These are phyloP conservation scores for Siphonodentalium dalli DNA, from an alignment of 2,888 invertebrate species.

Conservation along the genomic window DNA sequence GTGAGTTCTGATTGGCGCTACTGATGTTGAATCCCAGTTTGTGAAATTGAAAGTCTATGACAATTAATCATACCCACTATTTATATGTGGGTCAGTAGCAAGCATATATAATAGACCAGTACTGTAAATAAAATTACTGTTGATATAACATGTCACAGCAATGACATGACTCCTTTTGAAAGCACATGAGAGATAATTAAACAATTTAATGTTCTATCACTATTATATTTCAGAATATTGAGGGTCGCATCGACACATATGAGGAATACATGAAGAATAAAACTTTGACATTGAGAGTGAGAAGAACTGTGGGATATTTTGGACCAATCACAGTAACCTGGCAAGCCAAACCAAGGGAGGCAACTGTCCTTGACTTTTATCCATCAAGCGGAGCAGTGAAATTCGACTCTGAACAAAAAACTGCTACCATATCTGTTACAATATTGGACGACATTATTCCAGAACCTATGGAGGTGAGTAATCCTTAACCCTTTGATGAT, in stretches of 20 bases:
- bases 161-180: no score
- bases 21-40: no score
- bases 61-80: no score
- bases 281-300: conserved; percentile 43
- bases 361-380: conserved; percentile 48
- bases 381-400: conserved; percentile 54
- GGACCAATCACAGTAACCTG: conserved; percentile 54
- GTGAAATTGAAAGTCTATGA: no score
- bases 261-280: conserved; percentile 50
- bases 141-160: no score
- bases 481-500: not conserved
- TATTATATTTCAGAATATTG: conserved; percentile 49
- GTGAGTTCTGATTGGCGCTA: no score
- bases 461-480: conserved; percentile 56
- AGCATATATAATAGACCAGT: no score
- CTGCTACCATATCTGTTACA: conserved; percentile 44
- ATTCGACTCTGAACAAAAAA: conserved; percentile 43
- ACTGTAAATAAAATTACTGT: no score
- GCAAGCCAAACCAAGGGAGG: conserved; percentile 54
- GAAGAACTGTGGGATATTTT: conserved; percentile 46
- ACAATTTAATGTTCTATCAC: no score
- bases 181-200: no score
- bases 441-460: conserved; percentile 56
- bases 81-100: no score
- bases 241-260: conserved; percentile 58